A percentile compares a stretch with the other conserved stretches of the same genome.
phyloP scores from a whole-genome alignment of 2,888 invertebrate species.

The Adelphocoris suturalis region DNA sequence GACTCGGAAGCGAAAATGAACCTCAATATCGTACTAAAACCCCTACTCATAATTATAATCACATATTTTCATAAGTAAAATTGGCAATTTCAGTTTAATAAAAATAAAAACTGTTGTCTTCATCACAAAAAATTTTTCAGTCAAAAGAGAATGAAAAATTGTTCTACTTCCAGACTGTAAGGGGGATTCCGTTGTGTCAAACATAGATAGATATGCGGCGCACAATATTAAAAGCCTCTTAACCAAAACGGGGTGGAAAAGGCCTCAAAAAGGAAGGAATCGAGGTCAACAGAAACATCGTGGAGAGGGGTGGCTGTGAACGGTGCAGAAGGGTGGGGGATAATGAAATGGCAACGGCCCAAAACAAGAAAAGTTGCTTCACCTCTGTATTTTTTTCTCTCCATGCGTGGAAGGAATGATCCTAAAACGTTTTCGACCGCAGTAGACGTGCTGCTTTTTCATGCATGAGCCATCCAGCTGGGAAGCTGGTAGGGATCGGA shows the following conservation, averaged over 20 bases:
- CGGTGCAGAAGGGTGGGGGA: conserved; percentile 24
- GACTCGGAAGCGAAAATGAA: too few species aligned
- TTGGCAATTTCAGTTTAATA: too few species aligned
- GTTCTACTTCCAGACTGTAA: too few species aligned
- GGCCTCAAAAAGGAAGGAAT: conserved; percentile 11
- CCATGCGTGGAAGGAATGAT: conserved; percentile 58
- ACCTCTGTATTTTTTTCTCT: conserved; percentile 45
- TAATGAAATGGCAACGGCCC: conserved; percentile 71
- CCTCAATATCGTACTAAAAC: too few species aligned
- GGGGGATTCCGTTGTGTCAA: not conserved
- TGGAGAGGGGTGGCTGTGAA: not conserved
- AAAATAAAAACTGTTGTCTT: too few species aligned
- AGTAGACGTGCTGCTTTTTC: conserved; percentile 59
- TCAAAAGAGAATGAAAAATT: too few species aligned
- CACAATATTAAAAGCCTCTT: conserved; percentile 29
- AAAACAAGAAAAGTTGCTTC: conserved; percentile 66
- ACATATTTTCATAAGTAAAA: too few species aligned
- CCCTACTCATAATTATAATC: too few species aligned
- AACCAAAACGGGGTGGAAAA: not conserved
- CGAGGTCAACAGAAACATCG: conserved; percentile 46
- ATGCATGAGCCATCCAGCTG: conserved; percentile 22
- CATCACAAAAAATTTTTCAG: too few species aligned
- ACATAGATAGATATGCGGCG: not conserved
- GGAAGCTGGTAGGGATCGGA: not conserved
- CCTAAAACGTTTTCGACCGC: conserved; percentile 72